Percentiles rank a stretch among this genome's conserved stretches.
Conservation (phyloP, 2,888 invertebrate species). For the Agrotis clavis region DNA sequence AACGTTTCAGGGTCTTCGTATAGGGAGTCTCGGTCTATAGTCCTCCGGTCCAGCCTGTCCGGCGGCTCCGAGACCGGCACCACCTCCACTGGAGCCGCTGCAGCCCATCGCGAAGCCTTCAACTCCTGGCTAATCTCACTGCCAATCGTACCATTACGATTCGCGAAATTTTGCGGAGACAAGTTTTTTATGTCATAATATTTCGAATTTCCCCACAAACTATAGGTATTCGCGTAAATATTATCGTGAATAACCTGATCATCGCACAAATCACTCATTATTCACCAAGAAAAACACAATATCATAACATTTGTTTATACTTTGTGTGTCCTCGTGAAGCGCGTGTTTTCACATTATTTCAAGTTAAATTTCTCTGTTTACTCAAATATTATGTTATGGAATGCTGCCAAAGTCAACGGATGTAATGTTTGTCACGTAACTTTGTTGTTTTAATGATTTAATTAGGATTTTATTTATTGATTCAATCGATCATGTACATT, state of each 20-base stretch:
- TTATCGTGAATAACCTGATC: conserved; percentile 61
- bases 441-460: conserved; percentile 43
- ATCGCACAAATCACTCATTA: conserved; percentile 65
- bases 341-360: conserved; percentile 63
- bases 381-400: conserved; percentile 2
- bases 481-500: conserved; percentile 61
- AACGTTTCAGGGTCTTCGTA: conserved; percentile 58
- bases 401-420: conserved; percentile 30
- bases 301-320: conserved; percentile 63
- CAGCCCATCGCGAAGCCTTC: conserved; percentile 51
- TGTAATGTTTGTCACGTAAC: conserved; percentile 38
- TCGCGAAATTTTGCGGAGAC: conserved; percentile 63
- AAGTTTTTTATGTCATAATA: conserved; percentile 72
- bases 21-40: conserved; percentile 47
- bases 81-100: conserved; percentile 42
- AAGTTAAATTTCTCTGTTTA: conserved; percentile 43
- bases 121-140: conserved; percentile 56
- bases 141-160: conserved; percentile 54
- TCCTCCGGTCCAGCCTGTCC: conserved; percentile 46
- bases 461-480: conserved; percentile 58
- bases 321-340: conserved; percentile 32
- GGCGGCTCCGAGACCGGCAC: conserved; percentile 41
- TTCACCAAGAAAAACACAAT: conserved; percentile 56
- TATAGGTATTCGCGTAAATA: conserved; percentile 67
- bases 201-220: conserved; percentile 70